Base-by-base conservation (phyloP, 53 echinoderm and acorn worm genomes). In the Zoroaster sp. region DNA sequence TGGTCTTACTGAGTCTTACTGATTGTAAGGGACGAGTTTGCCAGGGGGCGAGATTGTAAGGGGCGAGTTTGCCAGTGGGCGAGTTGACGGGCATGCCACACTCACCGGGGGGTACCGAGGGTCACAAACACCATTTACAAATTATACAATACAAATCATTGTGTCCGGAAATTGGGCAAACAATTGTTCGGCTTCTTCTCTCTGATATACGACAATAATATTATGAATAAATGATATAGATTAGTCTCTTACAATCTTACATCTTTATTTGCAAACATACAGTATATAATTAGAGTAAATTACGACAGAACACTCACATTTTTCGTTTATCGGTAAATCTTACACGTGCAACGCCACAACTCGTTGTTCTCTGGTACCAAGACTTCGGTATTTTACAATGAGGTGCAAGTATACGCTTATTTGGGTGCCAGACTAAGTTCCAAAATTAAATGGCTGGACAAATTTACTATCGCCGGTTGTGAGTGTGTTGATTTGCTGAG, bases 101-200 rank as follows among this genome's bases (percentile, higher is more conserved):
- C n/a, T n/a, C n/a, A n/a, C n/a, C n/a, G n/a, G n/a, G n/a, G n/a
- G n/a, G n/a, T n/a, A n/a, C n/a, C n/a, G n/a, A n/a, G n/a, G n/a
- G n/a, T n/a, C n/a, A n/a, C n/a, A n/a, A n/a, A n/a, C n/a, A n/a
- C n/a, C n/a, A n/a, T n/a, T n/a, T n/a, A n/a, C n/a, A n/a, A n/a
- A n/a, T n/a, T 12, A 44, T 59, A 28, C 10, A 28, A 28, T 9
- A 59, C 28, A 59, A 59, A 59, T 0, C 10, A 21, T 2, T 25
- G n/a, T 59, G 76, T 76, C 76, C 76, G 76, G 76, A 76, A 76
- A 76, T 34, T 76, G 76, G 76, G 34, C 76, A 76, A 76, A 51
- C 5, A 51, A 7, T 47, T 17, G 14, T 31, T 34, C n/a, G n/a
- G n/a, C n/a, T 1, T 1, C 4, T 33, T 45, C 45, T 75, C 9